Evolutionary conservation across 2,113 vertebrate species (phyloP), one percentile per base, ranked within the genome.

Genomic region (Halichoeres trimaculatus): DNA sequence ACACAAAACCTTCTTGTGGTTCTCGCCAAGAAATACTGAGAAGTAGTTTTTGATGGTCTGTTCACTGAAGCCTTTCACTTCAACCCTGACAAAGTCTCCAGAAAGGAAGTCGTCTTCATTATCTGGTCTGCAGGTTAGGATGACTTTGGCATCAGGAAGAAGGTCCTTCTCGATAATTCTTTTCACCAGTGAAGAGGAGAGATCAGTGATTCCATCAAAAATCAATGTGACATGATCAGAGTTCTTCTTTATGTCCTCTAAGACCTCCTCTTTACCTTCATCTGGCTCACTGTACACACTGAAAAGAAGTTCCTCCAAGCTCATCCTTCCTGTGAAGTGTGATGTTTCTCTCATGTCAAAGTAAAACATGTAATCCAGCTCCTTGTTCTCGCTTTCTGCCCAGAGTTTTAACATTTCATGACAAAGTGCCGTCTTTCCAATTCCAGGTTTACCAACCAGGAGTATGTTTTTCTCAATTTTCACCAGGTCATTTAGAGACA

Each of bases 291-390:
- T 47, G 68, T 51, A 76, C 34, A 1, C 20, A 36, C 0, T 9
- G 35, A 84, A 84, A 8, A 84, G 77, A 55, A 84, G 63, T 17
- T 80, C 73, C 22, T 84, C 12, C 26, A 84, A 19, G 22, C 17
- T 71, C n/a, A 0, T 26, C 13, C 0, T 10, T 4, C 0, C 8
- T 1, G 1, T 48, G 10, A 55, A 19, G n/a, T 19, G 3, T 2
- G 47, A 34, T 10, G 1, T 66, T 26, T 53, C 5, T 50, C 82
- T 85, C 69, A 80, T 77, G 54, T 77, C 77, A 80, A 85, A 74
- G 69, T 85, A 80, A 77, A 85, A 77, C 77, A 85, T 85, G 73
- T 80, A 85, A n/a, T 85, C 64, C 0, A 77, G 58, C 26, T 62
- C 41, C 4, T 7, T 0, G 13, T 13, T 9, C 14, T 81, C 55